Conservation (phyloP, 2,797 vertebrate species). For the Tapirus indicus region DNA sequence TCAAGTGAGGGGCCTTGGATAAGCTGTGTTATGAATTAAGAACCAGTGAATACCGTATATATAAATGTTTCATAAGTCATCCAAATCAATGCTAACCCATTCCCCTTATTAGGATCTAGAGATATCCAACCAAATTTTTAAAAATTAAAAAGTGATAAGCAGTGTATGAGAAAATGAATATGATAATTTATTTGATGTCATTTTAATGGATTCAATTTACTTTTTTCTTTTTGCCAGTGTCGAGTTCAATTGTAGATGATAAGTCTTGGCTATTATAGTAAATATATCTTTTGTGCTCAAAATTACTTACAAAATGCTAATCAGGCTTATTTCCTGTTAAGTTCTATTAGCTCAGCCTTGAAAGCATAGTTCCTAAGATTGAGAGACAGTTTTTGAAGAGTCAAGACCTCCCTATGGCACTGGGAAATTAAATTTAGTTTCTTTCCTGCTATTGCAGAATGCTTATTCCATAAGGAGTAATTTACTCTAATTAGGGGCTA, state of each 20-base stretch:
- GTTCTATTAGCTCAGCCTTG: constrained; percentile 82
- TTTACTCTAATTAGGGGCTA: constrained; percentile 87
- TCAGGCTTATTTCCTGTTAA: constrained; percentile 82
- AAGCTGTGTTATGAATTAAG: constrained; percentile 73
- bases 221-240: constrained; percentile 75
- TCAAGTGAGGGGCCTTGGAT: constrained; percentile 55
- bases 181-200: constrained; percentile 82
- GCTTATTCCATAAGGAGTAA: constrained; percentile 86
- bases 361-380: constrained; percentile 83
- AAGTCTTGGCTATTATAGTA: constrained; percentile 81
- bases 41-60: constrained; percentile 64
- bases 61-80: constrained; percentile 69
- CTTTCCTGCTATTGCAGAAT: constrained; percentile 82
- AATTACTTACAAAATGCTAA: constrained; percentile 86
- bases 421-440: constrained; percentile 86
- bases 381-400: constrained; percentile 84
- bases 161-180: constrained; percentile 76
- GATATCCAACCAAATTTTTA: constrained; percentile 61
- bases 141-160: constrained; percentile 82
- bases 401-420: constrained; percentile 80
- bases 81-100: constrained; percentile 69
- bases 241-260: constrained; percentile 78
- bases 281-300: constrained; percentile 82
- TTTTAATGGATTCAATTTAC: constrained; percentile 84
- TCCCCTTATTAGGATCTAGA: constrained; percentile 69